Base-by-base conservation (phyloP, 2,113 vertebrate genomes). In the Gulo gulo region DNA sequence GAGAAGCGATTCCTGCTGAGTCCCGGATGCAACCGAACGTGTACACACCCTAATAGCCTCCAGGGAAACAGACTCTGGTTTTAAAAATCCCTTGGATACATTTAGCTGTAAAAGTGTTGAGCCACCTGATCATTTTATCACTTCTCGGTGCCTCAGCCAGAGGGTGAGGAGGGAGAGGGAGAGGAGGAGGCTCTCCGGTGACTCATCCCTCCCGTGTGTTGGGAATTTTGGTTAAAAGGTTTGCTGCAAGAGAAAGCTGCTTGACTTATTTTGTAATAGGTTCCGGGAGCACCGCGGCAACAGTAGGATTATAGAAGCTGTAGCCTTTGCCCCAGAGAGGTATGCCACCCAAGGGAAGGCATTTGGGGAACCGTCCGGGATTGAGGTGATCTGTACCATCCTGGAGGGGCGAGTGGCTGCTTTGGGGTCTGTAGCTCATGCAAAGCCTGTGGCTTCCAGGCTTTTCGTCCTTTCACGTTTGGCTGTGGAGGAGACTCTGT, bases 71-170 rank as follows among this genome's bases (percentile, higher is more conserved):
- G 71, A 47, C 39, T 87, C 47, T 21, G 67, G 45, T 39, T 91
- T 95, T 42, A 39, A 86, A 95, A 57, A 42, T 29, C 26, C 21
- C 61, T n/a, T 94, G 16, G 45, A 83, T 61, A 42, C 88, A 65
- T 89, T 89, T 50, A 85, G 92, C 90, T 91, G 20, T 63, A 16
- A 47, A 88, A 95, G 67, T 73, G 42, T 57, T 90, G 71, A 81
- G 63, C 71, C 63, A 78, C 57, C 84, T 85, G 95, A 94, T 94
- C 83, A 67, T 76, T 80, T 91, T 71, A 23, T 92, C 81, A 78
- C 50, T 82, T 90, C 69, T 88, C 21, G 7, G 92, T 57, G 87
- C 82, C 83, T 97, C 76, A 47, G 42, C 69, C 76, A 65, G 84
- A 79, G 86, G 45, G 76, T 29, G 89, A 86, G 87, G 63, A 69